These are phyloP conservation scores for Strongylocentrotus purpuratus DNA, from an alignment of 35 echinoderm and acorn worm genomes.

Conservation along the genomic window DNA sequence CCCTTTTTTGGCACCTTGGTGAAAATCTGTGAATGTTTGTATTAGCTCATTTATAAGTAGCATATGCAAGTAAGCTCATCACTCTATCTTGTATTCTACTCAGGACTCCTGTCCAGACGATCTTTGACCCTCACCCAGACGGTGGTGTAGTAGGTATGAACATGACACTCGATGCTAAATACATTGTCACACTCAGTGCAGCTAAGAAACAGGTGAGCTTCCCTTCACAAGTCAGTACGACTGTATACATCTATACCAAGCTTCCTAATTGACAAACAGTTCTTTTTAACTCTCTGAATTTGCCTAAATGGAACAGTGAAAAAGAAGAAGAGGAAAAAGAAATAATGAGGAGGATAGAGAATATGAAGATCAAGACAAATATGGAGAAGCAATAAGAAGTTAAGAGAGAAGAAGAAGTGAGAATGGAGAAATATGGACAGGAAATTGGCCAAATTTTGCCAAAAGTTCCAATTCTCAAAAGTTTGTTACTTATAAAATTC, in stretches of 20 bases:
- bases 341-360: neutral
- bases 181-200: constrained; percentile 82
- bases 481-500: too few species aligned
- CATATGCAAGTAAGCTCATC: neutral
- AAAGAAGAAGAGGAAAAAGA: too few species aligned
- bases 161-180: constrained; percentile 97
- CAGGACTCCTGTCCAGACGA: constrained; percentile 93
- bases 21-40: too few species aligned
- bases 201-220: constrained; percentile 71
- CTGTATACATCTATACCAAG: too few species aligned
- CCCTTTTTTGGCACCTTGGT: too few species aligned
- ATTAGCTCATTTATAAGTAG: too few species aligned
- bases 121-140: constrained; percentile 92
- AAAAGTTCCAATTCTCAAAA: too few species aligned
- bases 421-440: neutral
- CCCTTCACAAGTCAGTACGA: neutral
- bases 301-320: too few species aligned
- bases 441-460: neutral
- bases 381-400: neutral
- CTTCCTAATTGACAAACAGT: too few species aligned
- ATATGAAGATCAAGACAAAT: neutral
- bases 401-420: neutral
- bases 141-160: constrained; percentile 84
- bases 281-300: too few species aligned
- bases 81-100: neutral